Evolutionary conservation across 2,113 vertebrate species (phyloP), one percentile per base, ranked within the genome.

Genomic region (Stegostoma tigrinum): DNA sequence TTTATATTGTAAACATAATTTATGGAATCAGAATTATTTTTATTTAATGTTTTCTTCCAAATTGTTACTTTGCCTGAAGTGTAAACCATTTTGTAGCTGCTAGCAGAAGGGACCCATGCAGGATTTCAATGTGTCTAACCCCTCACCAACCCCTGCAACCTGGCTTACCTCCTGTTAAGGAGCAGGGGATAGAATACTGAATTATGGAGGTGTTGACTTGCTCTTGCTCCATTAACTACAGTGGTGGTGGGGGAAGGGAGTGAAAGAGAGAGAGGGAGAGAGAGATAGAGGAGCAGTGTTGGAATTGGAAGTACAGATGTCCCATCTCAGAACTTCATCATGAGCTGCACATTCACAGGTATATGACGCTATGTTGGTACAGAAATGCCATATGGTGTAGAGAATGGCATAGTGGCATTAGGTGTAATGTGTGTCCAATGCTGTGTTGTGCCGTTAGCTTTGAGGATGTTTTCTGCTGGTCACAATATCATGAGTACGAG

Each of bases 1-100:
- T 95, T 95, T 95, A 95, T 72, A 95, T 72, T 72, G 21, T 95
- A 72, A 95, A 72, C 94, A 95, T 95, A 95, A 95, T 95, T 72
- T 95, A 95, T 95, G 68, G 94, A 95, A 95, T 95, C 67, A 8
- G 23, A 94, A 67, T 94, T 90, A 90, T 90, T 94, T 94, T 38
- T 45, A 94, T 68, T 67, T 94, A 24, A 17, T 17, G 52, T 95
- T 55, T 34, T 48, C 70, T 48, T 72, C 72, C 93, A 95, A 72
- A 30, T 95, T 95, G 24, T 68, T 72, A 75, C 27, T 95, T 52
- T 42, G 30, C 68, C 68, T 75, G 30, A 95, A 72, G 64, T 95
- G 93, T 70, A 48, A 48, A 95, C 68, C 24, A 52, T 45, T 52
- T 95, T 95, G 15, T 48, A 95, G 94, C 94, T 95, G 94, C 67